These are phyloP conservation scores for Hymenochirus boettgeri DNA, from an alignment of 2,113 vertebrate species.

Conservation along the genomic window DNA sequence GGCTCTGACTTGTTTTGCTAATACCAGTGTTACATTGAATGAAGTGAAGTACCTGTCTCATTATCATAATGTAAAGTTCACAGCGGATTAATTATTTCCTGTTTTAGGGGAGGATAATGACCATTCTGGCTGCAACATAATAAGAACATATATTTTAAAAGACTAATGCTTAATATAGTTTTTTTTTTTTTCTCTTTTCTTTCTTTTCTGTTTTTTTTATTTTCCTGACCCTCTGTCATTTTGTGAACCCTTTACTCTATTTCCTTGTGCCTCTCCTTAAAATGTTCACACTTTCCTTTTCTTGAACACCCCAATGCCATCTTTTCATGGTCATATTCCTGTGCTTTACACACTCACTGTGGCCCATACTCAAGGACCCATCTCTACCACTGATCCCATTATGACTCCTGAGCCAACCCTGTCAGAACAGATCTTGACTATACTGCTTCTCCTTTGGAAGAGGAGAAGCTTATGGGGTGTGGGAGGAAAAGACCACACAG, in stretches of 20 bases:
- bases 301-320: not conserved
- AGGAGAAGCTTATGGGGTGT: slow-evolving; percentile 26
- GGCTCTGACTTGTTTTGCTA: slow-evolving; percentile 16
- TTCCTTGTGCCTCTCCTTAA: not conserved
- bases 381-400: slow-evolving; percentile 21
- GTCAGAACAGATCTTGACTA: slow-evolving; percentile 26
- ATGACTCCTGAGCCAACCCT: slow-evolving; percentile 31
- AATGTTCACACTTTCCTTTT: not conserved
- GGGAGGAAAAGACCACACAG: slow-evolving; percentile 27
- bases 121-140: not conserved
- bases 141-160: slow-evolving; percentile 3
- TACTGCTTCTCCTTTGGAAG: slow-evolving; percentile 22
- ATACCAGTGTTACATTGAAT: slow-evolving; percentile 24
- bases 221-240: slow-evolving; percentile 19
- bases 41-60: not conserved
- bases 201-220: slow-evolving; percentile 24
- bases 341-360: slow-evolving; percentile 8
- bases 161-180: slow-evolving; percentile 33
- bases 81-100: slow-evolving; percentile 10
- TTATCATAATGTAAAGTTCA: slow-evolving; percentile 17
- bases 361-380: slow-evolving; percentile 22
- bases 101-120: slow-evolving; percentile 11
- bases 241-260: slow-evolving; percentile 22
- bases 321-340: not conserved
- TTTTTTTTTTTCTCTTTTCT: slow-evolving; percentile 30